phyloP scores from a whole-genome alignment of 2,888 invertebrate species.

The Rotaria magnacalcarata region DNA sequence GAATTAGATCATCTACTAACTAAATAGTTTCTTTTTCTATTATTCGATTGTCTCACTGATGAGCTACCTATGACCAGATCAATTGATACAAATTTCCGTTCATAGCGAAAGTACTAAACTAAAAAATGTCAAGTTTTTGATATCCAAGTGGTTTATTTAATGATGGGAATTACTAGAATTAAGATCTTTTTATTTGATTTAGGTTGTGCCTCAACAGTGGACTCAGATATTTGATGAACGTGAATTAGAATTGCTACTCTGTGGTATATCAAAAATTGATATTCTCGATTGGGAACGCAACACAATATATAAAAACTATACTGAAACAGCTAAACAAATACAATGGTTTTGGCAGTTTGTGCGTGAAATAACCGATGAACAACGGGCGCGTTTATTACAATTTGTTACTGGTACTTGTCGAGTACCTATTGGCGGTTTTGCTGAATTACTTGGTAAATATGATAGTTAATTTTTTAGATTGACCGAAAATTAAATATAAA shows the following conservation, averaged over 20 bases:
- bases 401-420: conserved; percentile 98
- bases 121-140: too few relatives aligned
- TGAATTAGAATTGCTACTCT: conserved; percentile 88
- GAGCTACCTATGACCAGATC: too few relatives aligned
- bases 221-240: conserved; percentile 85
- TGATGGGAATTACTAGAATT: too few relatives aligned
- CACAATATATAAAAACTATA: conserved; percentile 91
- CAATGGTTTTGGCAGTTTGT: conserved; percentile 97
- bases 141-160: too few relatives aligned
- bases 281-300: conserved; percentile 87
- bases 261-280: conserved; percentile 93
- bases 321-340: conserved; percentile 86
- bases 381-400: conserved; percentile 84
- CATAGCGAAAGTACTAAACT: too few relatives aligned
- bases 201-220: conserved; percentile 40
- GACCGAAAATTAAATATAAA: not conserved
- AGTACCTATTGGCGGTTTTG: conserved; percentile 96
- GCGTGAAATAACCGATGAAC: conserved; percentile 90
- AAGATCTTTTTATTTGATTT: not conserved
- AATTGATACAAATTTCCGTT: too few relatives aligned
- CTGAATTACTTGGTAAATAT: conserved; percentile 84
- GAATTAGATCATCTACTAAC: too few relatives aligned
- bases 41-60: too few relatives aligned
- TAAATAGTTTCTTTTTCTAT: too few relatives aligned
- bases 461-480: conserved; percentile 39